Conservation (phyloP, 1,140 invertebrate genomes). For the Lepidostoma basale region DNA sequence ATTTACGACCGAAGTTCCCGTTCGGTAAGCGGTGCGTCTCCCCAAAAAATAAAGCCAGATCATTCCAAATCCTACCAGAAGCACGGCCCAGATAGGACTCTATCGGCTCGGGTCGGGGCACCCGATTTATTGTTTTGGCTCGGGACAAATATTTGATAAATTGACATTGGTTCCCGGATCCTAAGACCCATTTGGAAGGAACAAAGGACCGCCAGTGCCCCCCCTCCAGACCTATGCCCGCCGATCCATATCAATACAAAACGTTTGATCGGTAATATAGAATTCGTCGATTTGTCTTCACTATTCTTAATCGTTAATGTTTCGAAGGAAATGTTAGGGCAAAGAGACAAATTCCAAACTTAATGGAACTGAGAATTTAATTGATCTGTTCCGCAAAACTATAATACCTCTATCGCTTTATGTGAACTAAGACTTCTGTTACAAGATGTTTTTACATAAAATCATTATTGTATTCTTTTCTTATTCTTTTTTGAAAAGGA, state of each 20-base stretch:
- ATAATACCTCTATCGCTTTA: too few relatives aligned
- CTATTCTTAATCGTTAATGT: neutral
- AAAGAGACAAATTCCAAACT: neutral
- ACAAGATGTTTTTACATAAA: too few relatives aligned
- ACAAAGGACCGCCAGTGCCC: slow-evolving; percentile 34
- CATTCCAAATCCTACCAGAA: neutral
- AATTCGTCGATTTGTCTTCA: neutral
- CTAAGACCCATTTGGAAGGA: slow-evolving; percentile 17
- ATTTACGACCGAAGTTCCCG: neutral
- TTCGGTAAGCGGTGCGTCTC: neutral
- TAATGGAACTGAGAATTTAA: neutral
- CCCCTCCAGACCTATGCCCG: slow-evolving; percentile 22
- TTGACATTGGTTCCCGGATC: slow-evolving; percentile 40
- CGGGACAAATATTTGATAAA: slow-evolving; percentile 43
- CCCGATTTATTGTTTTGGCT: slow-evolving; percentile 40
- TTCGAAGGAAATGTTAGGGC: neutral
- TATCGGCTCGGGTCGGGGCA: neutral
- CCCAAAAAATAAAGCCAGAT: neutral
- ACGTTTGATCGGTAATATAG: neutral
- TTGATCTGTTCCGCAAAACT: too few relatives aligned
- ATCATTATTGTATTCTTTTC: too few relatives aligned
- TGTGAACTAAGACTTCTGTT: too few relatives aligned
- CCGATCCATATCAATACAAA: slow-evolving; percentile 32
- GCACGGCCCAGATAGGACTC: neutral
- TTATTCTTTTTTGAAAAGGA: too few relatives aligned